phyloP scores from a whole-genome alignment of 2,888 invertebrate species.

The Drosophila percnosoma region DNA sequence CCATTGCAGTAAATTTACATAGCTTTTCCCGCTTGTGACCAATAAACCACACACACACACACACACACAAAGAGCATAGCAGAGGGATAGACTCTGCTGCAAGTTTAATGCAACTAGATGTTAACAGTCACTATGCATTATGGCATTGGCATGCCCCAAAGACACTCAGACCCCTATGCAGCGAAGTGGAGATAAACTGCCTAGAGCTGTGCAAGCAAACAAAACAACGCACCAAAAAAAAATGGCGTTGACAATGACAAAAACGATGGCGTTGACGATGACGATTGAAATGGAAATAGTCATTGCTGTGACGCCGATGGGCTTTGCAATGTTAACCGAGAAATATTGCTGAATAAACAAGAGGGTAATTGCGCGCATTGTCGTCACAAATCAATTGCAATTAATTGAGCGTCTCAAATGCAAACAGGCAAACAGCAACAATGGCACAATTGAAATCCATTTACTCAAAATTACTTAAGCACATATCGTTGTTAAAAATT shows the following conservation, averaged over 20 bases:
- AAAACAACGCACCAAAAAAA: constrained; percentile 37
- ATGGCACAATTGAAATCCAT: background rate
- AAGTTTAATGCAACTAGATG: constrained; percentile 27
- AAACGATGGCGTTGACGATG: constrained; percentile 3
- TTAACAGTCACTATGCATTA: constrained; percentile 29
- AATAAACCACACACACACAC: constrained; percentile 19
- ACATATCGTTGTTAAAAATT: background rate
- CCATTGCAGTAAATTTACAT: constrained; percentile 44
- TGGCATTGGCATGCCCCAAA: constrained; percentile 24
- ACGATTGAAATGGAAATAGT: constrained; percentile 20
- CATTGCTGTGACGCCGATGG: constrained; percentile 18
- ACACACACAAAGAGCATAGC: constrained; percentile 1
- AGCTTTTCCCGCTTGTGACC: constrained; percentile 17
- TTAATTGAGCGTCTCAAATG: constrained; percentile 33
- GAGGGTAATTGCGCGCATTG: constrained; percentile 41
- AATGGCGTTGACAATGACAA: constrained; percentile 12
- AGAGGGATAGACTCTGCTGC: constrained; percentile 7
- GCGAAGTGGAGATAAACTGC: background rate
- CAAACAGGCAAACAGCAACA: background rate
- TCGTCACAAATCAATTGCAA: constrained; percentile 69
- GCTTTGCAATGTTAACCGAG: constrained; percentile 12
- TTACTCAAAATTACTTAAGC: constrained; percentile 1
- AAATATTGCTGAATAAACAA: constrained; percentile 47
- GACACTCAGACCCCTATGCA: background rate
- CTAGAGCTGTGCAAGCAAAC: constrained; percentile 35